A percentile compares a stretch with the other conserved stretches of the same genome.
Evolutionary conservation across 2,113 vertebrate genomes (phyloP).

Genomic region (Bothrops jararaca): DNA sequence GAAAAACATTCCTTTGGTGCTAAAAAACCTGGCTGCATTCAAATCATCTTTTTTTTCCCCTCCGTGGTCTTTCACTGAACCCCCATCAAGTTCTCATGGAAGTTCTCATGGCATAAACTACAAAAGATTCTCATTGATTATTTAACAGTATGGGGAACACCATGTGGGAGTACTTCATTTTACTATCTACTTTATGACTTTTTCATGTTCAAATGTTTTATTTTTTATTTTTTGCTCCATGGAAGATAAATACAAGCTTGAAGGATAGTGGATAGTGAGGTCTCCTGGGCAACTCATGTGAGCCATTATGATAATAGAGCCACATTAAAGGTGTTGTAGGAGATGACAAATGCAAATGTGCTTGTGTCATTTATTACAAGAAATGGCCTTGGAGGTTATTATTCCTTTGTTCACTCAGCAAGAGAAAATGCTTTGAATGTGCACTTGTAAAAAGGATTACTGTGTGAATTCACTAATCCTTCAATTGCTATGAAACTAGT

Average conservation of each 20-base stretch:
- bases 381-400: not conserved
- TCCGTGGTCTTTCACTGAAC: not conserved
- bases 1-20: not conserved
- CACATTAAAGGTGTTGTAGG: slow-evolving; percentile 24
- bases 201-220: not conserved
- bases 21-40: not conserved
- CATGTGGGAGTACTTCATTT: not conserved
- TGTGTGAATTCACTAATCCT: slow-evolving; percentile 9
- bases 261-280: slow-evolving; percentile 6
- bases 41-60: not conserved
- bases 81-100: not conserved
- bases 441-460: slow-evolving; percentile 2
- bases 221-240: not conserved
- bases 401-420: not conserved
- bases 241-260: not conserved
- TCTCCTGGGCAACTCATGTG: slow-evolving; percentile 8
- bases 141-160: not conserved
- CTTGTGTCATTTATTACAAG: not conserved
- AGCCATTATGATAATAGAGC: slow-evolving; percentile 23
- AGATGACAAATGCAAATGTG: not conserved
- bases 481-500: slow-evolving; percentile 19
- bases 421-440: slow-evolving; percentile 13
- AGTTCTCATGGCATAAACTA: not conserved
- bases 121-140: not conserved
- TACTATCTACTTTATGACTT: not conserved